phyloP scores from a whole-genome alignment of 37 sponge, comb jelly and placozoan genomes.

The Cliona cf. orientalis region DNA sequence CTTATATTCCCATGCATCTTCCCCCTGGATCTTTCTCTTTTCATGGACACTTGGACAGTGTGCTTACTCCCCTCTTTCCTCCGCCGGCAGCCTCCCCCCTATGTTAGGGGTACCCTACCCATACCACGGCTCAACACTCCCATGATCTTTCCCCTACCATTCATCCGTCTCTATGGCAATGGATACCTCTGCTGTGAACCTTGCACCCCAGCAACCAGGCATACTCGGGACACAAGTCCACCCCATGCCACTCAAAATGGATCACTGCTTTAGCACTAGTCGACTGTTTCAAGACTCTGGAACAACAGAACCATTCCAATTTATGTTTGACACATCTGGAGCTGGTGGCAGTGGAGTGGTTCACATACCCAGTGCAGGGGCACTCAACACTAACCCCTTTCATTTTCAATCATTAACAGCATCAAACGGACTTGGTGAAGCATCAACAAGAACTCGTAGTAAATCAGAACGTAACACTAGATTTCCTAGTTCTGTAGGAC shows the following conservation, averaged over 20 bases:
- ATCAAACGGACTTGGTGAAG: background rate
- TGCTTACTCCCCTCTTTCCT: slow-evolving; percentile 58
- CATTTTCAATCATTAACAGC: slow-evolving; percentile 18
- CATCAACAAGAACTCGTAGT: background rate
- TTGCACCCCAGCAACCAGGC: background rate
- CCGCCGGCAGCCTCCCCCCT: slow-evolving; percentile 17
- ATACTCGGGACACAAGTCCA: no score
- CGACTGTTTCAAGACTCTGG: slow-evolving; percentile 40
- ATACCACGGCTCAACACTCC: background rate
- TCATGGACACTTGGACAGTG: slow-evolving; percentile 26
- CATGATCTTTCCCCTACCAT: background rate
- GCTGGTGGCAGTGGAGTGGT: background rate
- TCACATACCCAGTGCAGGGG: background rate
- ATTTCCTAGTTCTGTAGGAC: background rate
- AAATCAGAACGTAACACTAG: background rate
- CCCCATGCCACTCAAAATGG: slow-evolving; percentile 38
- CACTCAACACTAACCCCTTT: background rate
- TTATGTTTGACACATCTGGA: slow-evolving; percentile 27
- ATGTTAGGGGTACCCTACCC: slow-evolving; percentile 32
- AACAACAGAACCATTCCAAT: slow-evolving; percentile 33
- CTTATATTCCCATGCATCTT: slow-evolving; percentile 48
- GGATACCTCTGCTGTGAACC: background rate
- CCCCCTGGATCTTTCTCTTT: slow-evolving; percentile 33
- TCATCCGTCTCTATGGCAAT: background rate
- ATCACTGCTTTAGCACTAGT: slow-evolving; percentile 39